A percentile compares a stretch with the other conserved stretches of the same genome.
These are phyloP conservation scores for Plagodis dolabraria DNA, from an alignment of 2,888 invertebrate species.

Conservation along the genomic window DNA sequence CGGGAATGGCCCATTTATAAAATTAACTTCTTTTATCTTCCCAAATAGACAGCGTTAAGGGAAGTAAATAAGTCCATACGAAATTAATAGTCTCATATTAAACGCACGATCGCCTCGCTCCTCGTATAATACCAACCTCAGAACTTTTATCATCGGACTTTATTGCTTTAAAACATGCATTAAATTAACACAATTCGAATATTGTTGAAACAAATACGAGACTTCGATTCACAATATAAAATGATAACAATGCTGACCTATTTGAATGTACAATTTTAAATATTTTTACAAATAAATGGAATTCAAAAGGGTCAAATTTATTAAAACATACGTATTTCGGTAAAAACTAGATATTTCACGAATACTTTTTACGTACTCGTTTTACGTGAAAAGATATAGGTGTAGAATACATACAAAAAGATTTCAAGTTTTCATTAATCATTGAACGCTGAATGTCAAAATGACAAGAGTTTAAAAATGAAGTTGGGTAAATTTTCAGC, in stretches of 20 bases:
- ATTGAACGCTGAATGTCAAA: constrained; percentile 69
- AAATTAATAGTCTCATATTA: constrained; percentile 63
- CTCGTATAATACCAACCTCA: constrained; percentile 13
- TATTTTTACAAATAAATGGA: constrained; percentile 24
- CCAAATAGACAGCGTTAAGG: constrained; percentile 70
- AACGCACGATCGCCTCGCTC: constrained; percentile 46
- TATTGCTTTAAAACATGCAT: constrained; percentile 29
- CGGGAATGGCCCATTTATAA: constrained; percentile 80
- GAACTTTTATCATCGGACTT: constrained; percentile 18
- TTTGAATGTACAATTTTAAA: constrained; percentile 6
- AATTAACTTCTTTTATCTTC: constrained; percentile 82
- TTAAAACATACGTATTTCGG: constrained; percentile 12
- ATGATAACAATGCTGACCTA: constrained; percentile 24
- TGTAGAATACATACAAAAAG: no score
- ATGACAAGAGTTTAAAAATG: constrained; percentile 67
- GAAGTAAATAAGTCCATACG: constrained; percentile 74
- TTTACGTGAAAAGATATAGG: no score
- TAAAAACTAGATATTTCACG: constrained; percentile 41
- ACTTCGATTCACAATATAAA: constrained; percentile 30
- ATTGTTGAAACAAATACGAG: constrained; percentile 28
- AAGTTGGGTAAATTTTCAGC: constrained; percentile 69
- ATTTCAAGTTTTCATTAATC: constrained; percentile 78
- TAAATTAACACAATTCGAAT: constrained; percentile 31
- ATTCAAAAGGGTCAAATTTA: constrained; percentile 18
- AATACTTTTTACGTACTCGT: constrained; percentile 51